phyloP scores from a whole-genome alignment of 2,797 vertebrate species.

The Parauchenoglanis punctatus region DNA sequence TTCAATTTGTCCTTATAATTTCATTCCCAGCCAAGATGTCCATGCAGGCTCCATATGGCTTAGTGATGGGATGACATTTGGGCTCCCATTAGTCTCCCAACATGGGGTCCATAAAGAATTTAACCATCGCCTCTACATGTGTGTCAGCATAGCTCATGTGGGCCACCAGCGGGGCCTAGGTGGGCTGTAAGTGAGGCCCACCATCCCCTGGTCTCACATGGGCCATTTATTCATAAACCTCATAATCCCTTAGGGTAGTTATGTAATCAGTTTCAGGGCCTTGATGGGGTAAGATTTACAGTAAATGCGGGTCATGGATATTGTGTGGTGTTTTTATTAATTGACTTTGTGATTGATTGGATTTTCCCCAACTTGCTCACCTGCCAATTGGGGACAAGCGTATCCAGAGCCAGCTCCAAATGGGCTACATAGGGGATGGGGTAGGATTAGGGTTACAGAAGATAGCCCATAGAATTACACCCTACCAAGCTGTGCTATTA shows the following conservation, averaged over 20 bases:
- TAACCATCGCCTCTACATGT: background rate
- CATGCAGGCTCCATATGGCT: background rate
- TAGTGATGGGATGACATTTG: background rate
- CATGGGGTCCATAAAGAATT: background rate
- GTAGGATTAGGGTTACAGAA: background rate
- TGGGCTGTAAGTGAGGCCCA: background rate
- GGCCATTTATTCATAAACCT: background rate
- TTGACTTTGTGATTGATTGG: background rate
- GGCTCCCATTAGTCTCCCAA: background rate
- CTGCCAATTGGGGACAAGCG: background rate
- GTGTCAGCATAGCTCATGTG: background rate
- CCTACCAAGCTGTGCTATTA: background rate
- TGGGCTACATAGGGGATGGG: background rate
- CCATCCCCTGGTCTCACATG: background rate
- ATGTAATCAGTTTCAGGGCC: background rate
- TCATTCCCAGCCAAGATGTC: background rate
- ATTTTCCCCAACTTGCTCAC: background rate
- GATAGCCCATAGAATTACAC: background rate
- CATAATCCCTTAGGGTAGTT: background rate
- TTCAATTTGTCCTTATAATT: background rate
- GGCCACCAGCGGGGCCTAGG: background rate
- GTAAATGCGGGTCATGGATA: background rate
- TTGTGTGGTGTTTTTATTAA: background rate
- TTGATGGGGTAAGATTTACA: background rate
- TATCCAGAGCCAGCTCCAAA: background rate